phyloP scores from a whole-genome alignment of 1,140 invertebrate species.

The Drosophila carrolli region DNA sequence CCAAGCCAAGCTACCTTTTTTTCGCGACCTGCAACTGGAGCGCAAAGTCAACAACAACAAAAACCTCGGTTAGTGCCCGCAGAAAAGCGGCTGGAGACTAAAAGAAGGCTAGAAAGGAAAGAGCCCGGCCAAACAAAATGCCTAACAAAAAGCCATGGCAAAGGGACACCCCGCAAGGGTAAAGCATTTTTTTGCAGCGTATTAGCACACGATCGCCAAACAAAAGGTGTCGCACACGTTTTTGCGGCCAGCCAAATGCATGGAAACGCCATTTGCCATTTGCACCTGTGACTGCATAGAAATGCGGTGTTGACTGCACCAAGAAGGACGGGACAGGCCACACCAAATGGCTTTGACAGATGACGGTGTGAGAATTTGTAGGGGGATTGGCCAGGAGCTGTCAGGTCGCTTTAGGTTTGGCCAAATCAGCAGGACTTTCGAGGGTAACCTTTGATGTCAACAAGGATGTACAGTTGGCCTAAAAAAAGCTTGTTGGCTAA shows the following conservation, averaged over 20 bases:
- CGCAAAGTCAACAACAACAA: conserved; percentile 78
- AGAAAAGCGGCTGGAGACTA: conserved; percentile 48
- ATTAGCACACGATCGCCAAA: conserved; percentile 62
- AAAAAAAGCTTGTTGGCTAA: no score
- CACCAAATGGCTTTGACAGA: conserved; percentile 41
- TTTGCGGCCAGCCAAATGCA: conserved; percentile 29
- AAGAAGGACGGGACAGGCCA: conserved; percentile 1
- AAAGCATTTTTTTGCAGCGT: conserved; percentile 22
- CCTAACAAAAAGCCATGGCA: conserved; percentile 21
- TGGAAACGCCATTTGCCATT: conserved; percentile 33
- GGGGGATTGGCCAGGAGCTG: conserved; percentile 12
- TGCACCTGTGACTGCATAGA: conserved; percentile 13
- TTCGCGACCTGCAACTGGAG: conserved; percentile 67
- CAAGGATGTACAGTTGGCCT: background rate
- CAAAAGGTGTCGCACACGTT: conserved; percentile 54
- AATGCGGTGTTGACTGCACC: conserved; percentile 30
- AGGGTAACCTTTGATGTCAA: conserved; percentile 5
- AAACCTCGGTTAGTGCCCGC: conserved; percentile 73
- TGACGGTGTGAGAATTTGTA: conserved; percentile 36
- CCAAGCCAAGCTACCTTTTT: conserved; percentile 18
- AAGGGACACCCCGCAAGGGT: conserved; percentile 16
- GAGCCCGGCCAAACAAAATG: conserved; percentile 31
- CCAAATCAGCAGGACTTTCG: conserved; percentile 2
- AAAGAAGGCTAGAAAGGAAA: conserved; percentile 21
- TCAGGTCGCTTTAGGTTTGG: conserved; percentile 16